These are phyloP conservation scores for Watsonalla binaria DNA, from an alignment of 2,888 invertebrate genomes.

Conservation along the genomic window DNA sequence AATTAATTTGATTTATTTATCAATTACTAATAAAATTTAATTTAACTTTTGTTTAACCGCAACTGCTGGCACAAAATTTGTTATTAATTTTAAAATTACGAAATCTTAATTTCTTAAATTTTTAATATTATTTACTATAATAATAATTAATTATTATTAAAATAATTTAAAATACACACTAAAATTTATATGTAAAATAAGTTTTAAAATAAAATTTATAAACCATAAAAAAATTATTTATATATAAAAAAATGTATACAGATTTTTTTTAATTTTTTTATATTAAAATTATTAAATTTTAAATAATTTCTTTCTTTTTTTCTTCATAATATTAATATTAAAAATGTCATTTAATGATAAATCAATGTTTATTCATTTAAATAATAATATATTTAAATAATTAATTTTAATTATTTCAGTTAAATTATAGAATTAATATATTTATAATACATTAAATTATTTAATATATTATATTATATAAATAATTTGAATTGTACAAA, in stretches of 20 bases:
- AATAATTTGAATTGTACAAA: too few relatives aligned
- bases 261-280: conserved; percentile 59
- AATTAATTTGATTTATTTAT: conserved; percentile 53
- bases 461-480: too few relatives aligned
- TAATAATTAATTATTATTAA: conserved; percentile 49
- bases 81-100: conserved; percentile 78
- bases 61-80: conserved; percentile 84
- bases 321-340: too few relatives aligned
- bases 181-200: conserved; percentile 79
- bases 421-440: too few relatives aligned
- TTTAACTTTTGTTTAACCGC: conserved; percentile 82
- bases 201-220: conserved; percentile 62
- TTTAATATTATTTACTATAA: conserved; percentile 72
- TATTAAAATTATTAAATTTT: too few relatives aligned
- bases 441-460: too few relatives aligned
- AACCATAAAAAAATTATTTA: conserved; percentile 72
- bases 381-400: too few relatives aligned
- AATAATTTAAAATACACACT: conserved; percentile 55
- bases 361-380: too few relatives aligned
- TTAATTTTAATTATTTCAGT: too few relatives aligned
- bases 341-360: too few relatives aligned
- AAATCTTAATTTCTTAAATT: conserved; percentile 81
- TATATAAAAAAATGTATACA: conserved; percentile 32
- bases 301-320: too few relatives aligned
- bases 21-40: conserved; percentile 73